phyloP scores from a whole-genome alignment of 2,888 invertebrate species.

The Trypoxylon attenuatum region DNA sequence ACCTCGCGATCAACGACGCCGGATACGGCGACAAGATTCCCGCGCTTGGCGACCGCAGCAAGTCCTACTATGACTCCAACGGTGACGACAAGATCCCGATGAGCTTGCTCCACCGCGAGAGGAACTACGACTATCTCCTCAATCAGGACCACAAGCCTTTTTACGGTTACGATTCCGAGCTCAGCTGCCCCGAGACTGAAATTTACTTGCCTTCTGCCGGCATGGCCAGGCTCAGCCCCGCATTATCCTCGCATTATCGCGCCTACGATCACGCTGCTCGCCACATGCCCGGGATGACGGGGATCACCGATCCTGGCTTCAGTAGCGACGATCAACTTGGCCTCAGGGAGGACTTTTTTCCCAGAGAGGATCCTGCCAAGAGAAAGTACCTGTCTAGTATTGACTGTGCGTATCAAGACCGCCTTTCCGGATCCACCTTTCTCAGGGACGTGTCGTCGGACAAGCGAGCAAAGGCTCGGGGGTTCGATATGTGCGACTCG shows the following conservation, averaged over 20 bases:
- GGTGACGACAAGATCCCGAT: conserved; percentile 59
- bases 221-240: conserved; percentile 39
- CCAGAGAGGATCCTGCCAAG: conserved; percentile 53
- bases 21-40: conserved; percentile 71
- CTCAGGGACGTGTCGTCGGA: conserved; percentile 46
- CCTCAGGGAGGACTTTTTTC: conserved; percentile 37
- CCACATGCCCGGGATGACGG: conserved; percentile 14
- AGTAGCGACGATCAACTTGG: conserved; percentile 48
- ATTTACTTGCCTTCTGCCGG: conserved; percentile 75
- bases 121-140: conserved; percentile 46
- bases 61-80: conserved; percentile 70
- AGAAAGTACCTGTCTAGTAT: conserved; percentile 63
- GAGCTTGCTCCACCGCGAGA: conserved; percentile 29
- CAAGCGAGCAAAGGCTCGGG: conserved; percentile 54
- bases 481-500: conserved; percentile 48
- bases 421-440: conserved; percentile 46
- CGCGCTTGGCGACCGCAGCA: conserved; percentile 69
- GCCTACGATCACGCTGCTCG: conserved; percentile 31
- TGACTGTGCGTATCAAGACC: conserved; percentile 53
- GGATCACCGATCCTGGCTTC: conserved; percentile 31
- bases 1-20: conserved; percentile 67
- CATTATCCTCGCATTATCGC: conserved; percentile 12
- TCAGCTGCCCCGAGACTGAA: conserved; percentile 76
- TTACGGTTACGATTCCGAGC: conserved; percentile 77
- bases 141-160: conserved; percentile 66